Evolutionary conservation across 2,888 invertebrate genomes (phyloP), one percentile per base, ranked within the genome.

Genomic region (Xestia c-nigrum): DNA sequence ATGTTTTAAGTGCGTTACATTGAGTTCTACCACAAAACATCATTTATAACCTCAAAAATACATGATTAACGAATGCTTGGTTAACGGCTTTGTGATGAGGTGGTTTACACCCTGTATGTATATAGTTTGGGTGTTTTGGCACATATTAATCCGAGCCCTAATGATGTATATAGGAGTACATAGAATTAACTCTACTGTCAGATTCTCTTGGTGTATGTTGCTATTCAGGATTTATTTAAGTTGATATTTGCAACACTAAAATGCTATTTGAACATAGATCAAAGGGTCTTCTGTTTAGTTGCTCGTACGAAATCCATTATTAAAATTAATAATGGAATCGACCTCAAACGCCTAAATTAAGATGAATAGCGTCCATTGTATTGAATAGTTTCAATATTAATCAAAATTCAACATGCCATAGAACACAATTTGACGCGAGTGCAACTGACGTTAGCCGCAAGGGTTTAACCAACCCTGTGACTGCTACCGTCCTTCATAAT

Each of bases 401-500:
- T 89, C 84, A 81, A 84, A 87, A 85, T 87, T 79, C 61, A 84
- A 84, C 78, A 84, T 80, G 76, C 85, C 75, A 85, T 86, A 86
- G 85, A 88, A 88, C 76, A 87, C 79, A 87, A 87, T 87, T 82
- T 81, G 84, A 77, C 76, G 78, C 83, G 84, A 87, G 82, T 90
- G 91, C 90, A 90, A 88, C 88, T 91, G 91, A 89, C 90, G 86
- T 85, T 69, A 79, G 79, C 88, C 86, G 74, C 86, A 86, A 89
- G 90, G 91, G 91, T 90, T 86, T 83, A 86, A 83, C 85, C 83
- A 83, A 85, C 87, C 87, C 88, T 86, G 76, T 84, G 85, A 79
- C 87, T 87, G 88, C 89, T 80, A 76, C 71, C 81, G 87, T 88
- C 80, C 90, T 90, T 91, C 89, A 90, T 91, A 91, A 92, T 93